These are phyloP conservation scores for Chiloscyllium plagiosum DNA, from an alignment of 2,113 vertebrate genomes.

Conservation along the genomic window DNA sequence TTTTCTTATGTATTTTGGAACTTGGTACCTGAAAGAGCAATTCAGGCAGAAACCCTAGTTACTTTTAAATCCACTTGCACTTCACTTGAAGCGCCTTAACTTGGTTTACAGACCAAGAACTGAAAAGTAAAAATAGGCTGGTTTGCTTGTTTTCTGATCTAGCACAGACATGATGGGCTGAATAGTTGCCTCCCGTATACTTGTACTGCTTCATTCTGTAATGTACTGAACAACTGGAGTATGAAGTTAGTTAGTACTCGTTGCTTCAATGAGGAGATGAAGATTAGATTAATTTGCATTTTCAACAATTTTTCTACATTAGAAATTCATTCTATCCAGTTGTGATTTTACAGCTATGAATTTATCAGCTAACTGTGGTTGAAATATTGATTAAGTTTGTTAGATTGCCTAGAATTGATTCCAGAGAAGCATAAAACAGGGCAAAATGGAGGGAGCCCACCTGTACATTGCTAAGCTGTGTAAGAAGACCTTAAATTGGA, in stretches of 20 bases:
- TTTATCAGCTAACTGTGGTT: not conserved
- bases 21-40: no score
- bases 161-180: no score
- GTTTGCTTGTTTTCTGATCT: no score
- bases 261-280: not conserved
- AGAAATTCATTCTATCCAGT: not conserved
- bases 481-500: not conserved
- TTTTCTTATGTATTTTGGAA: no score
- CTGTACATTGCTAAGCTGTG: not conserved
- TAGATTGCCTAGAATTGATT: not conserved
- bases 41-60: no score
- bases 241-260: not conserved
- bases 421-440: not conserved
- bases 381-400: not conserved
- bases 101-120: no score
- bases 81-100: no score
- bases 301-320: not conserved
- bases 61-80: not conserved
- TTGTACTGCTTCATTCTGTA: not conserved
- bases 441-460: not conserved
- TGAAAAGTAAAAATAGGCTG: no score
- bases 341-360: not conserved
- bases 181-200: no score
- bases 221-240: not conserved
- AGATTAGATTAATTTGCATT: not conserved